A percentile compares a stretch with the other conserved stretches of the same genome.
phyloP scores from a whole-genome alignment of 2,113 vertebrate species.

The Periophthalmus modestus region DNA sequence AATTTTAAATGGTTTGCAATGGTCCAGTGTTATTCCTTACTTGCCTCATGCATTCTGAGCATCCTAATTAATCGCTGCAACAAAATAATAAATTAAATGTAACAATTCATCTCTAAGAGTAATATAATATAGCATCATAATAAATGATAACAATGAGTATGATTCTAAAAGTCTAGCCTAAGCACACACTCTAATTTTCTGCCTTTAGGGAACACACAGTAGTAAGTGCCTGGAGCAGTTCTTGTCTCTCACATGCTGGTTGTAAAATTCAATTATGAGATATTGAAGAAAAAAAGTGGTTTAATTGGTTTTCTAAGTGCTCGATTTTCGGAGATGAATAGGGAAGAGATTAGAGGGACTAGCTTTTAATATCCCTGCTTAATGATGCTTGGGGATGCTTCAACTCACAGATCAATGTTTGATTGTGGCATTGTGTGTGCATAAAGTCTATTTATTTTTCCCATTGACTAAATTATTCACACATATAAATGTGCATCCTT shows the following conservation, averaged over 20 bases:
- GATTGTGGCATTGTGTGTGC: conserved; percentile 45
- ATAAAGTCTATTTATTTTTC: conserved; percentile 2
- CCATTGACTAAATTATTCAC: conserved; percentile 35
- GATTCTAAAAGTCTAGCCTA: not conserved
- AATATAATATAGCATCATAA: not conserved
- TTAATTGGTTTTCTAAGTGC: conserved; percentile 82
- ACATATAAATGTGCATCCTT: conserved; percentile 45
- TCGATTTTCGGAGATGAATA: conserved; percentile 74
- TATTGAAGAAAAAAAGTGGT: conserved; percentile 75
- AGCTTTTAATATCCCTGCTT: conserved; percentile 75
- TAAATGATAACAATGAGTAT: not conserved
- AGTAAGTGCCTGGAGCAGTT: conserved; percentile 29
- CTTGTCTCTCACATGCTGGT: conserved; percentile 22
- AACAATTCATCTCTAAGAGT: not conserved
- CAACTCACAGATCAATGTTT: conserved; percentile 68
- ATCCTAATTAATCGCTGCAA: not conserved
- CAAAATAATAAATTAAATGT: not conserved
- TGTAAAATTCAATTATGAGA: conserved; percentile 76
- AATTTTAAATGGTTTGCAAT: too few species aligned
- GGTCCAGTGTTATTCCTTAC: too few species aligned
- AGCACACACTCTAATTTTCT: conserved; percentile 30
- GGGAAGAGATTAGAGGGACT: conserved; percentile 58
- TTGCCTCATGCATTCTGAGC: too few species aligned
- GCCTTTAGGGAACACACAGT: conserved; percentile 30
- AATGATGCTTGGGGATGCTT: conserved; percentile 69